A percentile compares a stretch with the other conserved stretches of the same genome.
phyloP scores from a whole-genome alignment of 1,140 invertebrate genomes.

The Procambarus clarkii region DNA sequence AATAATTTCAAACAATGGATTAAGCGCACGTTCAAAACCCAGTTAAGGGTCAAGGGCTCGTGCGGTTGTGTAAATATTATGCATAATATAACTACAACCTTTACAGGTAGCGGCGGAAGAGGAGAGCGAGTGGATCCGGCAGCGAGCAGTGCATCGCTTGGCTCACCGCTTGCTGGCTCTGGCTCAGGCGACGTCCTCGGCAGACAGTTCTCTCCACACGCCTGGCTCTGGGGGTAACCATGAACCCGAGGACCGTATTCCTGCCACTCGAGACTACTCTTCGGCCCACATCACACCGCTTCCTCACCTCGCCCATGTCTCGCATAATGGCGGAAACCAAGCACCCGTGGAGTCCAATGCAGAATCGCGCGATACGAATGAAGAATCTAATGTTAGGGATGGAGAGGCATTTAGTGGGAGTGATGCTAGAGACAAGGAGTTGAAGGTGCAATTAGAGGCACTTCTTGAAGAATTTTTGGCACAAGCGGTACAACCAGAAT shows the following conservation, averaged over 20 bases:
- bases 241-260: neutral
- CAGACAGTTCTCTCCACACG: neutral
- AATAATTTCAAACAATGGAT: no score
- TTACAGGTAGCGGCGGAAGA: neutral
- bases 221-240: neutral
- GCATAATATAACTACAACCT: no score
- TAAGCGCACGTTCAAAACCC: no score
- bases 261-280: neutral
- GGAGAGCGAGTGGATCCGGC: conserved; percentile 6
- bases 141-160: conserved; percentile 35
- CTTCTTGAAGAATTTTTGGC: neutral
- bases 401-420: neutral
- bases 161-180: conserved; percentile 46
- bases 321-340: neutral
- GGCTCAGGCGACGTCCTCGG: neutral
- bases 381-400: no score
- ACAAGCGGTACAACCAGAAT: neutral
- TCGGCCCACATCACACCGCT: neutral
- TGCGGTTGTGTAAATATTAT: no score
- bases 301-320: neutral
- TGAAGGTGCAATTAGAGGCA: conserved; percentile 15
- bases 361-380: no score
- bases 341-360: neutral
- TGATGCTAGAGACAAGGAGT: neutral
- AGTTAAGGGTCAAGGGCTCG: no score